Conservation (phyloP, 2,797 vertebrate species). For the Prionace glauca region DNA sequence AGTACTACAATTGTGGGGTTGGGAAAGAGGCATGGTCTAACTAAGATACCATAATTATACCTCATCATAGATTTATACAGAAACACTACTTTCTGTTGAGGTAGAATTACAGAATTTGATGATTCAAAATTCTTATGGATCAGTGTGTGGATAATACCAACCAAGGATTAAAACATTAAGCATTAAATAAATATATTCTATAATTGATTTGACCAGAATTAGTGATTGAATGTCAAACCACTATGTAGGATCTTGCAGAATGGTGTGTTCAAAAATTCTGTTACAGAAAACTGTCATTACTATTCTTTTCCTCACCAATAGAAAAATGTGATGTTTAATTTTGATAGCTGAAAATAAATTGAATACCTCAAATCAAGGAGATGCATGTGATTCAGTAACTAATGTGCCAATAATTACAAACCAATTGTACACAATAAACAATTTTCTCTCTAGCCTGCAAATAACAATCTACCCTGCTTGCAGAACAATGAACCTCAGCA, state of each 20-base stretch:
- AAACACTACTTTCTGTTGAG: neutral
- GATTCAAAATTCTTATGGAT: neutral
- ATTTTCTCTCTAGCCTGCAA: neutral
- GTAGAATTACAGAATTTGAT: neutral
- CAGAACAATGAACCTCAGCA: neutral
- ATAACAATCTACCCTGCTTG: neutral
- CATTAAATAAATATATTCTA: neutral
- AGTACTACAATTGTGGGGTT: neutral
- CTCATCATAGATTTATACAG: neutral
- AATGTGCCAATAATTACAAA: neutral
- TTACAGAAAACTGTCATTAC: neutral
- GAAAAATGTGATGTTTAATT: neutral
- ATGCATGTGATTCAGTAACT: neutral
- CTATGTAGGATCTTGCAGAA: neutral
- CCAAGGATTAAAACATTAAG: neutral
- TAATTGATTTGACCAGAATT: neutral
- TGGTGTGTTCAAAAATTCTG: conserved; percentile 6
- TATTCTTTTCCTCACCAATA: neutral
- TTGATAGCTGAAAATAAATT: conserved; percentile 27
- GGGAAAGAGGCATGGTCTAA: neutral
- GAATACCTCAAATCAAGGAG: neutral
- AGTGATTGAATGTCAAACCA: neutral
- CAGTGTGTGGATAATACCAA: neutral
- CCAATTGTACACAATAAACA: neutral
- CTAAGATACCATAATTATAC: neutral